phyloP scores from a whole-genome alignment of 2,888 invertebrate genomes.

The Pollenia labialis region DNA sequence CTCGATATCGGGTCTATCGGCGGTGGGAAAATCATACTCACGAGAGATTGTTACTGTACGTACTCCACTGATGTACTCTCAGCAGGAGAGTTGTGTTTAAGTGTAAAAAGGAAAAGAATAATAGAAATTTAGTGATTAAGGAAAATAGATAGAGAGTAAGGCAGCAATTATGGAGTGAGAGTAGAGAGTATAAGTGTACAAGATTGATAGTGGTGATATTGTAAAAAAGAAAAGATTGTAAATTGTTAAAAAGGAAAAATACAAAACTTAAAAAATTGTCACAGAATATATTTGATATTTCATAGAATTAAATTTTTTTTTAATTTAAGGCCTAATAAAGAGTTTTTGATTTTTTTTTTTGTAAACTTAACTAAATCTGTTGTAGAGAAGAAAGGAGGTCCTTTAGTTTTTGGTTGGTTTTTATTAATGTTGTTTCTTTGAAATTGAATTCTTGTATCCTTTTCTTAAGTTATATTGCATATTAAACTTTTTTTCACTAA shows the following conservation, averaged over 20 bases:
- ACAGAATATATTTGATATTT: constrained; percentile 70
- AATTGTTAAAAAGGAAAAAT: background rate
- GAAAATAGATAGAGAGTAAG: constrained; percentile 28
- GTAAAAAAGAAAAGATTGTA: background rate
- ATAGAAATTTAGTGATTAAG: constrained; percentile 51
- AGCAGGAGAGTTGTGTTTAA: constrained; percentile 89
- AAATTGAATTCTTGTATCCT: too few species aligned
- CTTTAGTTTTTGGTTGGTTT: background rate
- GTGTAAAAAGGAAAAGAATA: constrained; percentile 71
- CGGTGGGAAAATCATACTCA: constrained; percentile 83
- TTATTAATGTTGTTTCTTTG: background rate
- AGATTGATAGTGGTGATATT: constrained; percentile 7
- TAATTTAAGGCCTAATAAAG: background rate
- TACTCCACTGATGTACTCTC: constrained; percentile 88
- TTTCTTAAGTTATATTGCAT: too few species aligned
- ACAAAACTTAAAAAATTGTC: constrained; percentile 56
- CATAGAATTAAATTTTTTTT: constrained; percentile 32
- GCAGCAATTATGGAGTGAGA: constrained; percentile 53
- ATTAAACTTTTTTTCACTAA: too few species aligned
- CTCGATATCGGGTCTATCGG: constrained; percentile 82
- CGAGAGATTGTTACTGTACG: constrained; percentile 88
- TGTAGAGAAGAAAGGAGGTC: too few species aligned
- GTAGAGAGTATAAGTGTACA: constrained; percentile 56
- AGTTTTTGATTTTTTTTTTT: constrained; percentile 2
- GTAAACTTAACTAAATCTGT: background rate